Percentiles rank a stretch among this genome's conserved stretches.
Evolutionary conservation across 1,140 invertebrate species (phyloP).

Genomic region (Temnothorax curvispinosus): DNA sequence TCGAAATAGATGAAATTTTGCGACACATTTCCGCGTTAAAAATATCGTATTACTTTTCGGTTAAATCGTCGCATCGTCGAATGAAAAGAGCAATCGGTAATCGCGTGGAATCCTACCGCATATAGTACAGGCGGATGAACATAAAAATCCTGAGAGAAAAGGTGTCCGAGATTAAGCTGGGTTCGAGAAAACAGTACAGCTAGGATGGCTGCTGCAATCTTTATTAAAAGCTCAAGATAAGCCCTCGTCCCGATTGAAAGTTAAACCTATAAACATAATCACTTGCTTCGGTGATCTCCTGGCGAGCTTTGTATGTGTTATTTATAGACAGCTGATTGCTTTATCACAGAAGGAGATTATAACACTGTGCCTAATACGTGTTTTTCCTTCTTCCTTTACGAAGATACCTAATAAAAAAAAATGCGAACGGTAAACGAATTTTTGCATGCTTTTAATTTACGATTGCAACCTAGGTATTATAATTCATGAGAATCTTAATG

Average conservation of each 20-base stretch:
- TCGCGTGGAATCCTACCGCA: background rate
- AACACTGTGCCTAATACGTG: background rate
- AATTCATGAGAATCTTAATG: background rate
- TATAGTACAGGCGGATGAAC: constrained; percentile 43
- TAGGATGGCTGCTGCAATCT: constrained; percentile 36
- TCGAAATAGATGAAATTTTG: background rate
- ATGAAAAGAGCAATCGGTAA: constrained; percentile 5
- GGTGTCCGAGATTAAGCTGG: constrained; percentile 63
- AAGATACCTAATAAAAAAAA: background rate
- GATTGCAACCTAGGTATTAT: background rate
- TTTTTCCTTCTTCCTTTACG: background rate
- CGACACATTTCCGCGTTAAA: background rate
- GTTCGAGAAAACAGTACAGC: constrained; percentile 39
- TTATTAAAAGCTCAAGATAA: constrained; percentile 79
- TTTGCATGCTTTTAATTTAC: background rate
- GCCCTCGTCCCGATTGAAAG: constrained; percentile 68
- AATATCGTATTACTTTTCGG: background rate
- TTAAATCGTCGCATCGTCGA: constrained; percentile 2
- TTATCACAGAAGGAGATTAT: constrained; percentile 69
- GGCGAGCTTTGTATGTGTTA: constrained; percentile 10
- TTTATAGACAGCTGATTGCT: constrained; percentile 71
- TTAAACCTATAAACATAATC: constrained; percentile 76
- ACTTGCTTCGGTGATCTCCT: constrained; percentile 18
- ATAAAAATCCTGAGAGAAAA: constrained; percentile 58
- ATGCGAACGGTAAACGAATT: background rate